Evolutionary conservation across 2,113 vertebrate genomes (phyloP).

Genomic region (Phocoena sinus): DNA sequence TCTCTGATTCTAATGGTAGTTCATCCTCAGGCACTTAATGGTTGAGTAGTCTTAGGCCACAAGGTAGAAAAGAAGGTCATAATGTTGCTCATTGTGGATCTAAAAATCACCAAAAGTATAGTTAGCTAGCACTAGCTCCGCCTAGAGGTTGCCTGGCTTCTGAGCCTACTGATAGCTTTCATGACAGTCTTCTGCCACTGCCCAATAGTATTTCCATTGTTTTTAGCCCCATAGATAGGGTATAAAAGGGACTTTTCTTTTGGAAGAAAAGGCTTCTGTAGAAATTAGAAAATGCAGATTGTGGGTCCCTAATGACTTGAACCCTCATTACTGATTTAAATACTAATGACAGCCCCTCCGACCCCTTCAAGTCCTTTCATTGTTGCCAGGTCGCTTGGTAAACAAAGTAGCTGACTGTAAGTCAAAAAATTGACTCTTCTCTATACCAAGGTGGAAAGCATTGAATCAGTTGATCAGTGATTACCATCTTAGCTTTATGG

Average conservation of each 20-base stretch:
- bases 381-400: not conserved
- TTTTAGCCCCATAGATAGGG: not conserved
- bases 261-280: not conserved
- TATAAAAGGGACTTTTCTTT: not conserved
- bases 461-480: not conserved
- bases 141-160: not conserved
- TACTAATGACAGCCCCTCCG: not conserved
- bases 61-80: not conserved
- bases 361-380: not conserved
- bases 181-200: not conserved
- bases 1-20: not conserved
- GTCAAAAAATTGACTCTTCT: not conserved
- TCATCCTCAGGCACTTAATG: not conserved
- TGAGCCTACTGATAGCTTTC: not conserved
- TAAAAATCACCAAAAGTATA: not conserved
- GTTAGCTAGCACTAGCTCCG: not conserved
- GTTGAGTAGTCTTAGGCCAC: not conserved
- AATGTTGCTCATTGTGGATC: not conserved
- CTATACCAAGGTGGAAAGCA: not conserved
- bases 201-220: not conserved
- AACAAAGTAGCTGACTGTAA: not conserved
- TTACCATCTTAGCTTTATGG: not conserved
- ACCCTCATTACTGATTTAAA: not conserved
- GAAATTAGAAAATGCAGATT: not conserved
- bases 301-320: not conserved